These are phyloP conservation scores for Capitulum mitella DNA, from an alignment of 2,888 invertebrate genomes.

Conservation along the genomic window DNA sequence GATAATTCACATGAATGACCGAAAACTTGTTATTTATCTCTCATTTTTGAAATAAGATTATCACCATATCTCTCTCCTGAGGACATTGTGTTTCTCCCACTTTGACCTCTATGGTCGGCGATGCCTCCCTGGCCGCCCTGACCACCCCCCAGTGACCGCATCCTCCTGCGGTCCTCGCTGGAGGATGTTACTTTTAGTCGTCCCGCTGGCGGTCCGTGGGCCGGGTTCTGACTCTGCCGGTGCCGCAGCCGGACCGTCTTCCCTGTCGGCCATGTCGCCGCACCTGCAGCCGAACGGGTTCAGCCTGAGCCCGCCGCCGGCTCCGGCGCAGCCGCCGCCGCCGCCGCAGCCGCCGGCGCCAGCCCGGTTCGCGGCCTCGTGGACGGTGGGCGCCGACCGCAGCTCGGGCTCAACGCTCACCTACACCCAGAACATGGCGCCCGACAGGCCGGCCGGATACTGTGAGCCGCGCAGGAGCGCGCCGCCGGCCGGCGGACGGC, in stretches of 20 bases:
- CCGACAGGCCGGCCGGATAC: constrained; percentile 40
- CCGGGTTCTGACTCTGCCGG: too few species aligned
- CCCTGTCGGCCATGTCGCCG: constrained; percentile 10
- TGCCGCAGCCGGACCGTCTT: constrained; percentile 1
- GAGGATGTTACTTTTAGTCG: background rate
- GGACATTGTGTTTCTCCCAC: too few species aligned
- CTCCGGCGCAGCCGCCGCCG: background rate
- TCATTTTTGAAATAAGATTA: too few species aligned
- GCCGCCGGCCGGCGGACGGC: too few species aligned
- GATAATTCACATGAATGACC: too few species aligned
- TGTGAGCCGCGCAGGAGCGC: background rate
- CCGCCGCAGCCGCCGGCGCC: background rate
- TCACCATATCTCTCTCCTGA: too few species aligned
- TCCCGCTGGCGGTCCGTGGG: too few species aligned
- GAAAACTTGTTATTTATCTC: too few species aligned
- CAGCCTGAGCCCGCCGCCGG: background rate
- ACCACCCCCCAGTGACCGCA: background rate
- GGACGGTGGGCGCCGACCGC: constrained; percentile 28
- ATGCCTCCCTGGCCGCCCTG: background rate
- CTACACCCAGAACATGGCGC: constrained; percentile 83
- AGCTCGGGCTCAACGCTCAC: constrained; percentile 60
- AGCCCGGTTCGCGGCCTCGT: background rate
- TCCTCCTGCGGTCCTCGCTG: background rate
- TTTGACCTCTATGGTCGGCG: background rate
- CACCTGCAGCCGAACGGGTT: constrained; percentile 8